Evolutionary conservation across 2,797 vertebrate species (phyloP).

Genomic region (Myotis pilosus): DNA sequence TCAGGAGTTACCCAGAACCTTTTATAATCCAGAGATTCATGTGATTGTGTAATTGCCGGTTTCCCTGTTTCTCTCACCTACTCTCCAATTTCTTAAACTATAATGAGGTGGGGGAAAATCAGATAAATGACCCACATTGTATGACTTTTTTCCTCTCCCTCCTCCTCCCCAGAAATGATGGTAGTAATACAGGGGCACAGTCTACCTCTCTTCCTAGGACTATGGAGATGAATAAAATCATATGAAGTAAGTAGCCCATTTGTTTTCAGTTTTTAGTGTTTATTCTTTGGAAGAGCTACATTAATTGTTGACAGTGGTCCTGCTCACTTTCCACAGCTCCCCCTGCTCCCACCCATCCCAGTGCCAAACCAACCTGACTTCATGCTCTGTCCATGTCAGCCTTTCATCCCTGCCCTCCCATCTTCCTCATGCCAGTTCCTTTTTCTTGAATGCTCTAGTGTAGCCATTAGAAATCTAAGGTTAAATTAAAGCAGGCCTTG

Average conservation of each 20-base stretch:
- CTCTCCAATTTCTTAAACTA: background rate
- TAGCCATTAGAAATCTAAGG: background rate
- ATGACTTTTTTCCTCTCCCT: background rate
- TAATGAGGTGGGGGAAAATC: background rate
- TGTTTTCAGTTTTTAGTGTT: background rate
- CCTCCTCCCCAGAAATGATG: too few relatives aligned
- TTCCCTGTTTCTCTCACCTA: background rate
- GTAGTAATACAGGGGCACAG: background rate
- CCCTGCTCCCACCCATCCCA: too few relatives aligned
- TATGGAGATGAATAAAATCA: background rate
- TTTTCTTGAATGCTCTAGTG: background rate
- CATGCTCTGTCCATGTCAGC: background rate
- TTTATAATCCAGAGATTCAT: background rate
- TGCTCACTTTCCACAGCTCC: background rate
- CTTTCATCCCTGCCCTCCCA: background rate
- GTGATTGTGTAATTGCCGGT: background rate
- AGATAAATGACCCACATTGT: background rate
- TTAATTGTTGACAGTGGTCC: background rate
- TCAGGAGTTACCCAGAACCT: background rate
- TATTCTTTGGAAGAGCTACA: background rate
- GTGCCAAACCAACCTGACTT: background rate
- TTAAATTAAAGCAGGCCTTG: background rate
- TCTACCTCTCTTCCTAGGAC: background rate
- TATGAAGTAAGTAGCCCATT: background rate
- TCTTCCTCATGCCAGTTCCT: background rate